phyloP scores from a whole-genome alignment of 2,797 vertebrate genomes.

The Rhabdomys pumilio region DNA sequence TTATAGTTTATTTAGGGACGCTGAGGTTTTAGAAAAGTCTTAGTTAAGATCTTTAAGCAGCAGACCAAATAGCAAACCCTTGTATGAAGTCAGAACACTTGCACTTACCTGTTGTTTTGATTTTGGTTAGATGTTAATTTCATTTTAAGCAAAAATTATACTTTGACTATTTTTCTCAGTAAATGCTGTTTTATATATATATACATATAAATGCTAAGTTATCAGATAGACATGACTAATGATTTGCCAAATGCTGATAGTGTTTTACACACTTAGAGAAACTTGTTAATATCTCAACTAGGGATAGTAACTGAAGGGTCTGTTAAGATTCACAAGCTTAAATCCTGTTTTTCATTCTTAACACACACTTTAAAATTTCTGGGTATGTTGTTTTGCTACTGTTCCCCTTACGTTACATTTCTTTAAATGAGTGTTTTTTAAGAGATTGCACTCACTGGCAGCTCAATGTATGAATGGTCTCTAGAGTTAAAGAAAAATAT shows the following conservation, averaged over 20 bases:
- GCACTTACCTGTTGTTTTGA: neutral
- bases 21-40: slow-evolving; percentile 64
- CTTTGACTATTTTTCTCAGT: slow-evolving; percentile 63
- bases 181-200: neutral
- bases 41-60: slow-evolving; percentile 35
- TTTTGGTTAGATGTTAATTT: slow-evolving; percentile 63
- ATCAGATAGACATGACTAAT: slow-evolving; percentile 66
- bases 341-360: slow-evolving; percentile 76
- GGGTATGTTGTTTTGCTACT: slow-evolving; percentile 46
- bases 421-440: slow-evolving; percentile 34
- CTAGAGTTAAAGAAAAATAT: slow-evolving; percentile 72
- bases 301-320: slow-evolving; percentile 59
- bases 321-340: slow-evolving; percentile 79
- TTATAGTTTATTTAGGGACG: slow-evolving; percentile 65
- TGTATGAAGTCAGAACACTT: slow-evolving; percentile 38
- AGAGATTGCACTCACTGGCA: slow-evolving; percentile 30
- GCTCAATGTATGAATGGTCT: slow-evolving; percentile 52
- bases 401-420: slow-evolving; percentile 65
- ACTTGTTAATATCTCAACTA: slow-evolving; percentile 66
- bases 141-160: slow-evolving; percentile 58
- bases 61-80: slow-evolving; percentile 29
- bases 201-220: neutral
- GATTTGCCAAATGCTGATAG: slow-evolving; percentile 56
- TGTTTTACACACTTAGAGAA: slow-evolving; percentile 75
- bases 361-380: slow-evolving; percentile 64